Percentiles rank a stretch among this genome's conserved stretches.
phyloP scores from a whole-genome alignment of 2,113 vertebrate species.

The Colaptes auratus region DNA sequence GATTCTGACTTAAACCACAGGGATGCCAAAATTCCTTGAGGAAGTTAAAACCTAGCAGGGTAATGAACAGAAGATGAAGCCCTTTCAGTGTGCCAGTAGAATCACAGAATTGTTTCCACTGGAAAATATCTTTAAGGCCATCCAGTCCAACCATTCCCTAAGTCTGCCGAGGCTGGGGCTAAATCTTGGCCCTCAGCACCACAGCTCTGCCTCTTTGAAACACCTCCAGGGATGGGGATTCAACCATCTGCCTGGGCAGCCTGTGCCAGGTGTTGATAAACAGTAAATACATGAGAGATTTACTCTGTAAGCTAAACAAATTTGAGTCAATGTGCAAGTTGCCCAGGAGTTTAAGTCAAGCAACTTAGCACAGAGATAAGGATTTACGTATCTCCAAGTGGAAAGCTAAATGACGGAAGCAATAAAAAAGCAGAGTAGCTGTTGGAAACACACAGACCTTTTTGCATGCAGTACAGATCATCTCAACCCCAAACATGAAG shows the following conservation, averaged over 20 bases:
- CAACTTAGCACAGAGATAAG: too few species aligned
- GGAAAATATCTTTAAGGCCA: too few species aligned
- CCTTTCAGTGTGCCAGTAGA: not conserved
- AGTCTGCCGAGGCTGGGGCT: too few species aligned
- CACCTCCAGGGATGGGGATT: too few species aligned
- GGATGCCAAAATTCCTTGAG: not conserved
- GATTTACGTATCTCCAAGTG: too few species aligned
- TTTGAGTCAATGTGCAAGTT: not conserved
- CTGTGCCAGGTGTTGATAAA: too few species aligned
- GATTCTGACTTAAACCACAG: not conserved
- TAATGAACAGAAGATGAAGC: not conserved
- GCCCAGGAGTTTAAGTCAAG: not conserved
- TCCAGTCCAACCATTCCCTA: too few species aligned
- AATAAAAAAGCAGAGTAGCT: not conserved
- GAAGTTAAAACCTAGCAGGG: not conserved
- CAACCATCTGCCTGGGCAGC: too few species aligned
- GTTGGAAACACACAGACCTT: not conserved
- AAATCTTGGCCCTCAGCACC: too few species aligned
- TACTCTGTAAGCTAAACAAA: not conserved
- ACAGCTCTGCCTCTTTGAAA: too few species aligned
- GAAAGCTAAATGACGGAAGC: not conserved
- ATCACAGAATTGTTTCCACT: too few species aligned
- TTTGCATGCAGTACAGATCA: not conserved
- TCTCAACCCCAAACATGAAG: not conserved
- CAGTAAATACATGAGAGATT: too few species aligned